Base-by-base conservation (phyloP, 2,113 vertebrate species). In the Seriola rivoliana region DNA sequence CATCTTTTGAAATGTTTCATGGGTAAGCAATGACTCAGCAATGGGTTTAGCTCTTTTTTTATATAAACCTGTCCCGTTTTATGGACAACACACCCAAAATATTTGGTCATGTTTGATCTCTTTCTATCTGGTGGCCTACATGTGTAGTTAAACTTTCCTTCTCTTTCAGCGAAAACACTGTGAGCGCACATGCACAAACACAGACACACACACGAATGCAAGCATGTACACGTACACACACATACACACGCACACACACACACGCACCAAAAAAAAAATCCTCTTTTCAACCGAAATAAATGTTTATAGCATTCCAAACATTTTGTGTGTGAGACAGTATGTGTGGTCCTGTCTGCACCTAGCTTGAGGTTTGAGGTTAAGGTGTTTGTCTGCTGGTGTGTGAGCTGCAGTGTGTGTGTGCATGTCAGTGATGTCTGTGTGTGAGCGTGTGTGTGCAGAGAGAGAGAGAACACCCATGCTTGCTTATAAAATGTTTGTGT, bases 291-390 rank as follows among this genome's bases (percentile, higher is more conserved):
- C 89, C 58, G 85, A 92, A 94, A 93, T 94, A 94, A 95, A 95
- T 95, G 93, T 95, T 96, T 95, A 95, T 88, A 89, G 91, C 94
- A 94, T 95, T 95, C 94, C 94, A 92, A 91, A 91, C 92, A 89
- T 93, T 94, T 94, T 89, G 93, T 92, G 92, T 89, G 88, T 67
- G 84, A 92, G 91, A 87, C 93, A 48, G 66, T 93, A 87, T 93
- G 95, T 95, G 95, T 96, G 95, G 95, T 95, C 95, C 94, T 92
- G 92, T 93, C 92, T 91, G 92, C 89, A 91, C 94, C 88, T 90
- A 86, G 88, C 69, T 40, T 90, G 90, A 89, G 88, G 91, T 90
- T 89, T 91, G 87, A 90, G 88, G 91, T 92, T 87, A 94, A 95
- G 92, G 92, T 94, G 93, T 93, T 91, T 87, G 88, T 92, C 82